Conservation (phyloP, 2,888 invertebrate genomes). For the Heliconius charithonia region DNA sequence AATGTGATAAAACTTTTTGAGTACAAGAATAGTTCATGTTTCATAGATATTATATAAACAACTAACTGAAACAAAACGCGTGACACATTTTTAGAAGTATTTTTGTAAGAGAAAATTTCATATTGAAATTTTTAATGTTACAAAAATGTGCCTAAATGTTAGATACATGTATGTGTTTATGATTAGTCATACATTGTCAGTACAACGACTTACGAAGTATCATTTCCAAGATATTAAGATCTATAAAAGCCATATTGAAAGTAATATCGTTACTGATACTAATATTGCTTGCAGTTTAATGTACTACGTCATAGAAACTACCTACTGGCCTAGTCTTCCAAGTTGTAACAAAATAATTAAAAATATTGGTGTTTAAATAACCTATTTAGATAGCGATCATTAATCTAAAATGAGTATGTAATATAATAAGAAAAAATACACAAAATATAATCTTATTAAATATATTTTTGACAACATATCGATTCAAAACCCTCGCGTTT, state of each 20-base stretch:
- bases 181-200: background rate
- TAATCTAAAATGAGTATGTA: background rate
- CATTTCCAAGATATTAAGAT: background rate
- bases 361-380: no score
- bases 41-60: slow-evolving; percentile 6
- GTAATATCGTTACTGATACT: background rate
- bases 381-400: no score
- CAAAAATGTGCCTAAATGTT: slow-evolving; percentile 25
- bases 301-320: background rate
- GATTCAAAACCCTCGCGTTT: background rate
- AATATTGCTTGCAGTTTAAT: slow-evolving; percentile 3
- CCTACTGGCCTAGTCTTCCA: background rate
- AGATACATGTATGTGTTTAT: background rate
- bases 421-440: background rate
- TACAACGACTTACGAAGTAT: background rate
- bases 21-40: slow-evolving; percentile 23
- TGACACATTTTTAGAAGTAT: slow-evolving; percentile 22
- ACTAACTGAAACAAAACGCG: background rate
- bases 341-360: background rate
- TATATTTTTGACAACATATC: background rate
- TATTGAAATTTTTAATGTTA: slow-evolving; percentile 25
- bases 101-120: slow-evolving; percentile 27
- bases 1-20: slow-evolving; percentile 43
- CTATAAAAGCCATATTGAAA: background rate
- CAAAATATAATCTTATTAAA: background rate